A percentile compares a stretch with the other conserved stretches of the same genome.
These are phyloP conservation scores for Trissolcus brochymenae DNA, from an alignment of 2,888 invertebrate species.

Conservation along the genomic window DNA sequence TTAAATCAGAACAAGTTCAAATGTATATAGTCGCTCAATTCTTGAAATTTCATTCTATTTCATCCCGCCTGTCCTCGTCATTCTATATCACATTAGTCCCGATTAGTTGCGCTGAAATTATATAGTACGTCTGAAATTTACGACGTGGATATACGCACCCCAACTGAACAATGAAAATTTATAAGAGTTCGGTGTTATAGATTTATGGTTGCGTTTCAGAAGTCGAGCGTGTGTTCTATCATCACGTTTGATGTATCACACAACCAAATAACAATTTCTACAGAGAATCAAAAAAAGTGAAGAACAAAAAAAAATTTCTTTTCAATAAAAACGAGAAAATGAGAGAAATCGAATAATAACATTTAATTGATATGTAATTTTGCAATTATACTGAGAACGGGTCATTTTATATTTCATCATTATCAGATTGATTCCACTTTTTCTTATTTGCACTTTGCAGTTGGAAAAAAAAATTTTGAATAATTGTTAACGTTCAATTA, in stretches of 20 bases:
- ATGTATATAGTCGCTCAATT: neutral
- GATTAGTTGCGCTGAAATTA: constrained; percentile 22
- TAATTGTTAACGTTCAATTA: too few relatives aligned
- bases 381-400: too few relatives aligned
- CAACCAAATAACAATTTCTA: constrained; percentile 61
- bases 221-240: constrained; percentile 67
- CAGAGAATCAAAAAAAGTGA: neutral
- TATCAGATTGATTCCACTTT: too few relatives aligned
- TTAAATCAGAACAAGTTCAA: constrained; percentile 15
- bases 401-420: too few relatives aligned
- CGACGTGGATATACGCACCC: neutral
- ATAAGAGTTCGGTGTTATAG: constrained; percentile 60
- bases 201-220: constrained; percentile 62
- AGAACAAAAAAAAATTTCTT: too few relatives aligned
- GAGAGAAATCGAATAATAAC: too few relatives aligned
- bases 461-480: too few relatives aligned
- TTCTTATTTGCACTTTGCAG: too few relatives aligned
- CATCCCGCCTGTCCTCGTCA: constrained; percentile 9
- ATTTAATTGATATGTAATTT: too few relatives aligned
- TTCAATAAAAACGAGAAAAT: too few relatives aligned
- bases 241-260: constrained; percentile 69
- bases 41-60: constrained; percentile 1
- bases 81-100: constrained; percentile 11
- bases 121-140: constrained; percentile 24
- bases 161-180: constrained; percentile 26